Conservation (phyloP, 2,113 vertebrate genomes). For the Tonatia bakeri region DNA sequence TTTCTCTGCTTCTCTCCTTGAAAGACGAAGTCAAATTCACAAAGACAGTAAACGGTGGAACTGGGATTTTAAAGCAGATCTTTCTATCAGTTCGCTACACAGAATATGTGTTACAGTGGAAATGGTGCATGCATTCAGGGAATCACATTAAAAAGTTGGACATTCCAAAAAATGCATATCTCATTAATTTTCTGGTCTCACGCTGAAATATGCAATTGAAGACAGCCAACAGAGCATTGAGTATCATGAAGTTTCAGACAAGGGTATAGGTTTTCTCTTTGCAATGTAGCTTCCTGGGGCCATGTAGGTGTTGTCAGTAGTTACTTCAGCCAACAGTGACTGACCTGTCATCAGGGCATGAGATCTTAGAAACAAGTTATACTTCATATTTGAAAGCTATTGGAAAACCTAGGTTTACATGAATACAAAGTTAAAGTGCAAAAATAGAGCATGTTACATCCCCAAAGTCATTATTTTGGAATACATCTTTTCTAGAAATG, state of each 20-base stretch:
- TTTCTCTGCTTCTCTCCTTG: background rate
- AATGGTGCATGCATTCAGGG: background rate
- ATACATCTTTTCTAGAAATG: background rate
- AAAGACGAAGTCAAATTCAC: background rate
- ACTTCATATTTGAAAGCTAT: background rate
- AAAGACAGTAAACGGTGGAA: background rate
- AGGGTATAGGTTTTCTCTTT: background rate
- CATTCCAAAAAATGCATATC: background rate
- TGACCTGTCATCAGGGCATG: background rate
- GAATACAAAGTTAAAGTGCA: background rate
- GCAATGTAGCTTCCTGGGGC: background rate
- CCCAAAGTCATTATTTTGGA: background rate
- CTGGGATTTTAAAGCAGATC: background rate
- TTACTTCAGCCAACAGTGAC: background rate
- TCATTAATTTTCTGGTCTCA: background rate
- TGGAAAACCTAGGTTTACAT: background rate
- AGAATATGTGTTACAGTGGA: background rate
- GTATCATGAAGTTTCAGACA: background rate
- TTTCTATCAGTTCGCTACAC: background rate
- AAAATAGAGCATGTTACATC: background rate
- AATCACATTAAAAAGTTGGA: background rate
- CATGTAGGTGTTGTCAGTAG: background rate
- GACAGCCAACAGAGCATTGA: background rate
- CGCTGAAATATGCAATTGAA: background rate
- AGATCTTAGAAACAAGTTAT: background rate